Base-by-base conservation (phyloP, 2,113 vertebrate species). In the Setophaga coronata region DNA sequence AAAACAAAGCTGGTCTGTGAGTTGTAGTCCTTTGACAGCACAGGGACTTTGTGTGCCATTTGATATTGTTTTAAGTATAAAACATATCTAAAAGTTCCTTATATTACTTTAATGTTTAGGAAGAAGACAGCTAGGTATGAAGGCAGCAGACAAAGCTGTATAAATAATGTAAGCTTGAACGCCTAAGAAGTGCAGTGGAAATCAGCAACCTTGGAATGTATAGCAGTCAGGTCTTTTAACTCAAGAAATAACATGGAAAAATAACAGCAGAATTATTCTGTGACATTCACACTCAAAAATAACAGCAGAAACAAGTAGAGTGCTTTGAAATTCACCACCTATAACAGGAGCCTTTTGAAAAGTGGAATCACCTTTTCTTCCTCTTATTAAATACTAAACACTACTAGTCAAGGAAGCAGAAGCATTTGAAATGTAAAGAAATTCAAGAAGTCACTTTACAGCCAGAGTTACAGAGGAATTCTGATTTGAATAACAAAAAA, bases 121-220 rank as follows among this genome's bases (percentile, higher is more conserved):
- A 94, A 53, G 48, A 80, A 13, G 61, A 86, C 96, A 97, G 87
- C 90, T 97, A 85, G 33, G 9, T 61, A 47, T 74, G 90, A 93
- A 96, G 88, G 82, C 89, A 70, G 71, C 84, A 97, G 95, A 95
- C 86, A 97, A 94, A 94, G 67, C 6, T 25, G 88, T 90, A 98
- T 97, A 97, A 97, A 96, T 96, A 96, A 97, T 90, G 93, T 85
- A 87, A 96, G 18, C 67, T 89, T 96, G 96, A 97, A 97, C 47
- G 50, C 60, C 94, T 73, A 71, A 88, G 70, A 83, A 83, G 64
- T 87, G 76, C 69, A 53, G 60, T 78, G 88, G 74, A 96, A 92
- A 80, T 62, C 62, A 56, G 71, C 65, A 97, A 8, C 95, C 91
- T 97, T 96, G 81, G 95, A 96, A 97, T 69, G 77, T 89, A 90